A percentile compares a stretch with the other conserved stretches of the same genome.
These are phyloP conservation scores for Streptopelia turtur DNA, from an alignment of 2,797 vertebrate species.

Conservation along the genomic window DNA sequence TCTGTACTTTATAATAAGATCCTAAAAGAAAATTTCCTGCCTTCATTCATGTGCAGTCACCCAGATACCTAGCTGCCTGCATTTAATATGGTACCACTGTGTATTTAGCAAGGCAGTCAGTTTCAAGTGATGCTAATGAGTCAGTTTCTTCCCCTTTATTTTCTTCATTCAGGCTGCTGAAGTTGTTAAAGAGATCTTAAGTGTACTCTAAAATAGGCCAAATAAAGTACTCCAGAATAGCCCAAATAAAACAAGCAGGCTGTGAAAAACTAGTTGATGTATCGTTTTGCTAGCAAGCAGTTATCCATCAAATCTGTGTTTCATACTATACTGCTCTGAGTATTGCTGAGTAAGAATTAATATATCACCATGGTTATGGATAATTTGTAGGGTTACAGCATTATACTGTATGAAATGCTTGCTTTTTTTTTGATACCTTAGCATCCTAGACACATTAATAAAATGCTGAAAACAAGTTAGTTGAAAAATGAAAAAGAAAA, in stretches of 20 bases:
- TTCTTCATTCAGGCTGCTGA: background rate
- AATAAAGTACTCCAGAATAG: background rate
- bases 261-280: background rate
- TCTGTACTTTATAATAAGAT: background rate
- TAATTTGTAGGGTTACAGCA: background rate
- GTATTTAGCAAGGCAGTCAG: background rate
- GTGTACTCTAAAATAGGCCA: background rate
- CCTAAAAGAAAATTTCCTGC: background rate
- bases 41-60: background rate
- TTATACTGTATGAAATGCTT: background rate
- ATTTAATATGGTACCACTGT: background rate
- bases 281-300: background rate
- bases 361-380: background rate
- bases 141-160: background rate
- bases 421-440: constrained; percentile 42
- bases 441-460: background rate
- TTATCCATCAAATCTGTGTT: constrained; percentile 21
- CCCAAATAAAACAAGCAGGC: background rate
- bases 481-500: background rate
- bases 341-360: constrained; percentile 51
- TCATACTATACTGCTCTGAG: background rate
- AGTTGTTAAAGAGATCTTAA: background rate
- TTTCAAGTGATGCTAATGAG: background rate
- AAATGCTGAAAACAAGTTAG: background rate
- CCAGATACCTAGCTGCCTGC: background rate